A percentile compares a stretch with the other conserved stretches of the same genome.
Conservation (phyloP, 2,888 invertebrate species). For the Cerastis leucographa region DNA sequence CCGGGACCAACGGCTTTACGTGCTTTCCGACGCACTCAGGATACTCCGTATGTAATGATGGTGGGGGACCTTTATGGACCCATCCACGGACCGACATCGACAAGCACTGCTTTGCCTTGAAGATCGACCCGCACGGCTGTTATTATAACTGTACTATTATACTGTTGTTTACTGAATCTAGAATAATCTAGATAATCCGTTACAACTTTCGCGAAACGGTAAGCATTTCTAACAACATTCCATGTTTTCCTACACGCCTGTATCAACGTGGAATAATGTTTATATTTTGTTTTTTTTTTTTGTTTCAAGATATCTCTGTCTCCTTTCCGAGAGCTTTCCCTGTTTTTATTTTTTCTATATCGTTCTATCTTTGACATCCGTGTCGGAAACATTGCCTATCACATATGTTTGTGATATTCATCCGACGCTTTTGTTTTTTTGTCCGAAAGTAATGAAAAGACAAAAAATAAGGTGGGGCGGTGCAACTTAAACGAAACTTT, state of each 20-base stretch:
- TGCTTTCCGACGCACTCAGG: not conserved
- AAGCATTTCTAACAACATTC: not conserved
- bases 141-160: not conserved
- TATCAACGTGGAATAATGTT: slow-evolving; percentile 1
- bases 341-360: slow-evolving; percentile 15
- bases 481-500: not conserved
- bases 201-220: not conserved
- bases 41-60: not conserved
- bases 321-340: slow-evolving; percentile 28
- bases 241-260: slow-evolving; percentile 5
- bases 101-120: not conserved
- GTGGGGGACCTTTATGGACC: not conserved
- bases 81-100: not conserved
- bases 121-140: not conserved
- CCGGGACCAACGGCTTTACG: not conserved
- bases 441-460: not conserved
- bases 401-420: not conserved
- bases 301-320: not conserved
- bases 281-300: slow-evolving; percentile 11
- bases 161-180: not conserved
- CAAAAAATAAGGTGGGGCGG: not conserved
- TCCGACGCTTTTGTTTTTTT: not conserved
- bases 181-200: not conserved
- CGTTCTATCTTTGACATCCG: slow-evolving; percentile 18
- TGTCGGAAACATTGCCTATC: slow-evolving; percentile 4